A percentile compares a stretch with the other conserved stretches of the same genome.
These are phyloP conservation scores for Acleris cristana DNA, from an alignment of 2,888 invertebrate genomes.

Conservation along the genomic window DNA sequence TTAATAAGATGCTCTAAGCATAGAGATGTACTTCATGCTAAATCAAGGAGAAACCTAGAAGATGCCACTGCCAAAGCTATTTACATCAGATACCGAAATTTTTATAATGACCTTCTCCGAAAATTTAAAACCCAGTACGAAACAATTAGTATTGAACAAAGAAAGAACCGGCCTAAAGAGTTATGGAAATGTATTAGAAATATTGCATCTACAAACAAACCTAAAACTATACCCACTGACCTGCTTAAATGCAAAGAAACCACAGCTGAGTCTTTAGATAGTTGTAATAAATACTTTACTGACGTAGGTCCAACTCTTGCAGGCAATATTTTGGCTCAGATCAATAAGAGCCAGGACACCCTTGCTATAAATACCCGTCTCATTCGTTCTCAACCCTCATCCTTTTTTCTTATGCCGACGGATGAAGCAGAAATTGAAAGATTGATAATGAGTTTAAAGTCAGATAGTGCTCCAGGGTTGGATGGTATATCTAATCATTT, in stretches of 20 bases:
- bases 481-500: too few species aligned
- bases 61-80: constrained; percentile 29
- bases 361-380: too few species aligned
- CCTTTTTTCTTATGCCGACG: too few species aligned
- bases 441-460: too few species aligned
- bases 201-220: constrained; percentile 24
- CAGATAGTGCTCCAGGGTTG: too few species aligned
- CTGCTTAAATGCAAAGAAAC: not conserved
- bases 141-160: constrained; percentile 28
- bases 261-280: not conserved
- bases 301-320: too few species aligned
- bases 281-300: too few species aligned
- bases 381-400: too few species aligned
- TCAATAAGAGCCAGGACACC: too few species aligned
- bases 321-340: too few species aligned
- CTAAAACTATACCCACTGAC: not conserved
- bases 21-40: constrained; percentile 33
- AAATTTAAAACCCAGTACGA: constrained; percentile 37
- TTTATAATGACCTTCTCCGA: constrained; percentile 35
- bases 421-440: too few species aligned
- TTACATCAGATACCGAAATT: constrained; percentile 40
- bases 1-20: constrained; percentile 34
- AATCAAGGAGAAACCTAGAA: constrained; percentile 32
- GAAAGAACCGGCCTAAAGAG: constrained; percentile 31
- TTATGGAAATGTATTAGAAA: constrained; percentile 37